Evolutionary conservation across 2,113 vertebrate species (phyloP).

Genomic region (Scartelaos histophorus): DNA sequence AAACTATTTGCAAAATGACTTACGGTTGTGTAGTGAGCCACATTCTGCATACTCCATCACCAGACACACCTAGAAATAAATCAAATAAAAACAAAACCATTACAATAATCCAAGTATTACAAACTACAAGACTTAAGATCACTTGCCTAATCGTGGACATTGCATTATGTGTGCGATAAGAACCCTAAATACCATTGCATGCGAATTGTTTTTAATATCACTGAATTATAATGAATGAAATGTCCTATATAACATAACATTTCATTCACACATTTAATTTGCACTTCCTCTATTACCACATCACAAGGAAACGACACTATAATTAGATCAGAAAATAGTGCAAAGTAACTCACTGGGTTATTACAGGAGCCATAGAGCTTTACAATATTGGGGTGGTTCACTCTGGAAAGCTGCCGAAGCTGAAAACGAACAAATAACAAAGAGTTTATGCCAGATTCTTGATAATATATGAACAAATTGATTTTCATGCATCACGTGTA

Average conservation of each 20-base stretch:
- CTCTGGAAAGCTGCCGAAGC: constrained; percentile 93
- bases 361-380: constrained; percentile 94
- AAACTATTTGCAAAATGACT: constrained; percentile 60
- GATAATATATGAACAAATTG: background rate
- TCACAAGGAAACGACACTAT: too few relatives aligned
- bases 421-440: too few relatives aligned
- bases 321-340: too few relatives aligned
- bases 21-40: constrained; percentile 96
- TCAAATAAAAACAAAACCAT: background rate
- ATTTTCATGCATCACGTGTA: constrained; percentile 42
- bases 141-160: background rate
- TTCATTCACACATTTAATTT: too few relatives aligned
- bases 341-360: constrained; percentile 85
- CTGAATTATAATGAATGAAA: background rate
- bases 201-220: background rate
- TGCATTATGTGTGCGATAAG: background rate
- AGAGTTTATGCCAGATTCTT: background rate
- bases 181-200: background rate
- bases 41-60: constrained; percentile 99
- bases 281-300: too few relatives aligned
- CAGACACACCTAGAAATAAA: constrained; percentile 86
- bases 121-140: background rate
- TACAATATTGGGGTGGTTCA: constrained; percentile 95
- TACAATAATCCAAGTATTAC: background rate
- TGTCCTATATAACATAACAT: too few relatives aligned